Percentiles rank a stretch among this genome's conserved stretches.
Conservation (phyloP, 2,113 vertebrate species). For the Sus scrofa region DNA sequence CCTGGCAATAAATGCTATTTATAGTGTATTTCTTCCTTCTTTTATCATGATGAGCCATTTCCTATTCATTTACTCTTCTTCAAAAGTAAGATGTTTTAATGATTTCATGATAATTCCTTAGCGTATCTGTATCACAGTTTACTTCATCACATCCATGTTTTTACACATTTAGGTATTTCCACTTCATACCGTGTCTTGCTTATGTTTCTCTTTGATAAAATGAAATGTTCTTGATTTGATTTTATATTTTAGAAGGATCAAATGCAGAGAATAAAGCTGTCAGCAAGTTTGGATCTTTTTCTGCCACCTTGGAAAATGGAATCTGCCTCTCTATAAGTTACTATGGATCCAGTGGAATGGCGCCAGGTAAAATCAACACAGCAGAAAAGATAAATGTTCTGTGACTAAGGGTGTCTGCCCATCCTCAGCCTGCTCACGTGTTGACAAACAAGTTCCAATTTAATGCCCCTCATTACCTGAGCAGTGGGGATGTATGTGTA, state of each 20-base stretch:
- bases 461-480: slow-evolving; percentile 64
- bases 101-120: slow-evolving; percentile 26
- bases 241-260: slow-evolving; percentile 76
- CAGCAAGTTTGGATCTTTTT: slow-evolving; percentile 93
- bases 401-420: not conserved
- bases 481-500: not conserved
- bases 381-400: slow-evolving; percentile 49
- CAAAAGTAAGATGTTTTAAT: slow-evolving; percentile 17
- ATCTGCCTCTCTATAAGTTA: slow-evolving; percentile 94
- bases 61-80: slow-evolving; percentile 9
- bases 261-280: slow-evolving; percentile 63
- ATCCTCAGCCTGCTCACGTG: not conserved
- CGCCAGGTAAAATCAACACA: slow-evolving; percentile 88
- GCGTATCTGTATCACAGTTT: not conserved
- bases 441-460: slow-evolving; percentile 67
- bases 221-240: not conserved
- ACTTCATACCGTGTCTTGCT: not conserved
- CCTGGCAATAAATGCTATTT: not conserved
- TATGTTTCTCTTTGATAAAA: slow-evolving; percentile 51
- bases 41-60: slow-evolving; percentile 39
- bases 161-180: slow-evolving; percentile 16
- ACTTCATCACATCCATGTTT: not conserved
- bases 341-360: slow-evolving; percentile 89
- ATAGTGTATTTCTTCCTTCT: not conserved
- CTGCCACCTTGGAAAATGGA: slow-evolving; percentile 92